Base-by-base conservation (phyloP, 1,140 invertebrate genomes). In the Musca vetustissima region DNA sequence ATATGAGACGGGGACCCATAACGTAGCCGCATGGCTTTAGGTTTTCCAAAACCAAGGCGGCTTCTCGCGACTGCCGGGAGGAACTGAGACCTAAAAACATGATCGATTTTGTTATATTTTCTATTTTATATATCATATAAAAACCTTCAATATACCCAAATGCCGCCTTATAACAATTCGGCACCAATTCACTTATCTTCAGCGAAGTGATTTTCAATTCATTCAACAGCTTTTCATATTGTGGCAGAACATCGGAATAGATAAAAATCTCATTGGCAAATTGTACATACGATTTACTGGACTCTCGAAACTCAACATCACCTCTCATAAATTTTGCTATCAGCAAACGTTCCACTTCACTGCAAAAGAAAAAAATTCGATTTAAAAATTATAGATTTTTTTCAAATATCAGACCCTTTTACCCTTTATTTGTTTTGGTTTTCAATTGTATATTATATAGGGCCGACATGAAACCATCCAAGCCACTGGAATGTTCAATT, bases 311-410 rank as follows among this genome's bases (percentile, higher is more conserved):
- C 15, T 69, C 68, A 7, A 70, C 65, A n/a, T 70, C 71, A 28
- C 80, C 78, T 69, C 77, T 78, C 80, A 81, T 81, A 48, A 81
- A 79, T 68, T 81, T 81, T 1, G 74, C 75, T 52, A 81, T 64
- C 8, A 80, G 67, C 14, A 66, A n/a, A 25, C 65, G 77, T 43
- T 61, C 76, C 70, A 14, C 68, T 50, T 3, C 53, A 53, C 36
- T 66, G 36, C 2, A 68, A 67, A 11, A 11, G 9, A 6, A 61
- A 47, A 28, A 19, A 52, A 57, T 21, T 4, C 22, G 22, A 4
- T 3, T 28, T 28, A 25, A 36, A 14, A 61, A 43, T 19, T 61
- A 19, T 11, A 36, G 14, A 19, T 13, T 43, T 28, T 13, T 61
- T 8, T 19, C 13, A 15, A 28, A 43, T 49, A 9, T 65, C 13